phyloP scores from a whole-genome alignment of 2,113 vertebrate species.

The Oreochromis spilurus region DNA sequence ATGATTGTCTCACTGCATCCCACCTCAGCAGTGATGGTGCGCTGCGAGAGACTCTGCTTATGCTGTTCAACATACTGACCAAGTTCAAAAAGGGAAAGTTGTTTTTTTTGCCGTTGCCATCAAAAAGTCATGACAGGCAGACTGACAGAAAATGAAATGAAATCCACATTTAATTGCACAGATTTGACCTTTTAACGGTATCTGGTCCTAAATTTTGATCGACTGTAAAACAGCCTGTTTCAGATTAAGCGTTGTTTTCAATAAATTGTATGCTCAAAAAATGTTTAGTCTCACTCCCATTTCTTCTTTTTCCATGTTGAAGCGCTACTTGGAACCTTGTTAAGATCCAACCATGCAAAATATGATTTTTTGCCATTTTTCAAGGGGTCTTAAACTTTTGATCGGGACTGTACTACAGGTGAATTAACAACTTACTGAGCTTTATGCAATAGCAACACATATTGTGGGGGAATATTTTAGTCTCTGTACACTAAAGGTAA shows the following conservation, averaged over 20 bases:
- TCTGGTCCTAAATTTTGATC: not conserved
- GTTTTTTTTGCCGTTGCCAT: not conserved
- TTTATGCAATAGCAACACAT: not conserved
- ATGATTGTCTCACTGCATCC: not conserved
- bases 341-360: not conserved
- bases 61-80: accelerated
- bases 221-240: not conserved
- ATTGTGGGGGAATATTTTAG: not conserved
- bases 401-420: not conserved
- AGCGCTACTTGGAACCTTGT: not conserved
- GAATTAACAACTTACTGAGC: not conserved
- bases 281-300: not conserved
- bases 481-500: not conserved
- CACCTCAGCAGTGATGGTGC: not conserved
- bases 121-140: not conserved
- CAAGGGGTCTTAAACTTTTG: not conserved
- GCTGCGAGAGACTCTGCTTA: not conserved
- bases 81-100: not conserved
- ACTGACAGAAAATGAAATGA: not conserved
- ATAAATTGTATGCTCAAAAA: not conserved
- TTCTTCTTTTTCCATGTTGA: not conserved
- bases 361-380: not conserved
- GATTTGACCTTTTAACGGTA: not conserved
- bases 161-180: not conserved
- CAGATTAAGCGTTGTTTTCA: not conserved